Evolutionary conservation across 2,797 vertebrate genomes (phyloP).

Genomic region (Coracias cyanogaster): DNA sequence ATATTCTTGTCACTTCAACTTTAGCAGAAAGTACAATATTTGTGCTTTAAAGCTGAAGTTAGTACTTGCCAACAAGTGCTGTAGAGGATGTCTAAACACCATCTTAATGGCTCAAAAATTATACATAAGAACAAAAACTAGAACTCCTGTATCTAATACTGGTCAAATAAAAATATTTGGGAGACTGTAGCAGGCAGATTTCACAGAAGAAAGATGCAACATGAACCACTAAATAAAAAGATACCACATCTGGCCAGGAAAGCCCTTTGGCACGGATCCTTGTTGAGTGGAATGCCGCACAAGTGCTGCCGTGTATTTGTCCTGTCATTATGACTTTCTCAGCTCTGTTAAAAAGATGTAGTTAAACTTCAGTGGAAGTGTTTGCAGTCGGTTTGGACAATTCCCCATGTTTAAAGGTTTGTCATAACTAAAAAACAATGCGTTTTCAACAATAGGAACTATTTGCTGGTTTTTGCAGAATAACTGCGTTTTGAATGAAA

Average conservation of each 20-base stretch:
- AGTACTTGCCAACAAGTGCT: not conserved
- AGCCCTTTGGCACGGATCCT: not conserved
- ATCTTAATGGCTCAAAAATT: not conserved
- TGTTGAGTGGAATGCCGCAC: not conserved
- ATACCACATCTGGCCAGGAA: not conserved
- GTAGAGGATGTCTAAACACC: not conserved
- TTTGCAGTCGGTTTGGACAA: not conserved
- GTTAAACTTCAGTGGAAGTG: not conserved
- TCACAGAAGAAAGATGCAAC: not conserved
- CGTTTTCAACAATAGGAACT: not conserved
- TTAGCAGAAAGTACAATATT: not conserved
- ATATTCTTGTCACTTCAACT: constrained; percentile 9
- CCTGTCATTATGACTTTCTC: not conserved
- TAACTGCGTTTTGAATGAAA: not conserved
- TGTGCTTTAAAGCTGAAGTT: constrained; percentile 20
- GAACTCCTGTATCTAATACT: not conserved
- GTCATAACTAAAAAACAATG: not conserved
- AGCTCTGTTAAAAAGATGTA: not conserved
- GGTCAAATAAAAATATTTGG: not conserved
- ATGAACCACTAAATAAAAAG: not conserved
- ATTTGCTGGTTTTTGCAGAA: not conserved
- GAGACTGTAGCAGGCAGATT: not conserved
- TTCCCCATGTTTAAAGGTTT: not conserved
- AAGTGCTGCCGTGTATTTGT: not conserved
- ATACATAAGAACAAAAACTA: not conserved